Conservation (phyloP, 2,888 invertebrate species). For the Zaprionus lineosus region DNA sequence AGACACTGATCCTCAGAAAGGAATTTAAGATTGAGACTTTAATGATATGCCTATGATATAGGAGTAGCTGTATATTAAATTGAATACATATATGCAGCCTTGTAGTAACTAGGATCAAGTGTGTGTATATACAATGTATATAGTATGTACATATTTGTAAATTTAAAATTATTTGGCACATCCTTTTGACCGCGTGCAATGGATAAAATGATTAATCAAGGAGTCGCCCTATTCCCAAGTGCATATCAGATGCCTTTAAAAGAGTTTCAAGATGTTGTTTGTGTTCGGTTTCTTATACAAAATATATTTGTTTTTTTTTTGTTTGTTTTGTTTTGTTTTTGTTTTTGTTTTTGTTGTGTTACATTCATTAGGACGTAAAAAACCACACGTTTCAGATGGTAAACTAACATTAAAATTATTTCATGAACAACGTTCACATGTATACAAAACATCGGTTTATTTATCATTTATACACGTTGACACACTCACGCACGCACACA, state of each 20-base stretch:
- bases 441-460: background rate
- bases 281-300: slow-evolving; percentile 61
- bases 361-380: slow-evolving; percentile 55
- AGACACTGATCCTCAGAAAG: too few relatives aligned
- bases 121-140: too few relatives aligned
- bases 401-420: slow-evolving; percentile 44
- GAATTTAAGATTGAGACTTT: too few relatives aligned
- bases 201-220: too few relatives aligned
- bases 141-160: too few relatives aligned
- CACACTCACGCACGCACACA: background rate
- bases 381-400: slow-evolving; percentile 50
- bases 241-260: slow-evolving; percentile 8
- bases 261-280: slow-evolving; percentile 10
- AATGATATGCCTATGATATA: too few relatives aligned
- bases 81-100: too few relatives aligned
- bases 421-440: slow-evolving; percentile 5
- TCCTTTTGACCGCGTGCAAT: too few relatives aligned
- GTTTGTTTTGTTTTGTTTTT: slow-evolving; percentile 18
- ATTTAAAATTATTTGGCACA: too few relatives aligned
- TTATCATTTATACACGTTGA: background rate
- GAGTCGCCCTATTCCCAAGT: background rate
- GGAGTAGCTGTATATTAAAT: too few relatives aligned
- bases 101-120: too few relatives aligned
- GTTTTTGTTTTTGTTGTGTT: slow-evolving; percentile 23
- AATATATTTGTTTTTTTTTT: slow-evolving; percentile 58